Evolutionary conservation across 2,888 invertebrate genomes (phyloP).

Genomic region (Napeogenes inachia): DNA sequence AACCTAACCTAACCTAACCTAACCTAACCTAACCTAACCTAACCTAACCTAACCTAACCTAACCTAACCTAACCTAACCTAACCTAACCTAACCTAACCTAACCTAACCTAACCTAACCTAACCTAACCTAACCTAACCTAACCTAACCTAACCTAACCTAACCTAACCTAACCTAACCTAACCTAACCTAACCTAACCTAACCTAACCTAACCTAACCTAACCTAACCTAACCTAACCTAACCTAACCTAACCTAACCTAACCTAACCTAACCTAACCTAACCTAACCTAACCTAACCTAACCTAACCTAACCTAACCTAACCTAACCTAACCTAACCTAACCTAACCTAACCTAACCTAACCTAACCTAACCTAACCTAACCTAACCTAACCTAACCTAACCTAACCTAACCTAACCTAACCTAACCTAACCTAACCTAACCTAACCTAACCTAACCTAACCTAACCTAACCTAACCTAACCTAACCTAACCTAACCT

Average conservation of each 20-base stretch:
- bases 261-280: constrained; percentile 8
- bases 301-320: constrained; percentile 22
- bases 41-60: constrained; percentile 27
- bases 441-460: constrained; percentile 16
- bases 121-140: constrained; percentile 24
- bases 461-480: constrained; percentile 16
- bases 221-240: constrained; percentile 8
- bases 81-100: constrained; percentile 26
- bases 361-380: constrained; percentile 17
- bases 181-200: constrained; percentile 23
- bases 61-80: constrained; percentile 24
- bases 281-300: constrained; percentile 18
- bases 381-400: constrained; percentile 4
- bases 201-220: constrained; percentile 19
- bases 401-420: constrained; percentile 8
- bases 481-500: constrained; percentile 15
- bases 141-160: constrained; percentile 19
- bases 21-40: constrained; percentile 27
- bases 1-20: constrained; percentile 26
- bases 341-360: constrained; percentile 22
- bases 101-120: constrained; percentile 24
- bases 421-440: constrained; percentile 13
- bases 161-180: constrained; percentile 24
- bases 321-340: constrained; percentile 18
- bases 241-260: constrained; percentile 9